Evolutionary conservation across 2,888 invertebrate species (phyloP), one percentile per base, ranked within the genome.

Genomic region (Arrhopalites spinosus): DNA sequence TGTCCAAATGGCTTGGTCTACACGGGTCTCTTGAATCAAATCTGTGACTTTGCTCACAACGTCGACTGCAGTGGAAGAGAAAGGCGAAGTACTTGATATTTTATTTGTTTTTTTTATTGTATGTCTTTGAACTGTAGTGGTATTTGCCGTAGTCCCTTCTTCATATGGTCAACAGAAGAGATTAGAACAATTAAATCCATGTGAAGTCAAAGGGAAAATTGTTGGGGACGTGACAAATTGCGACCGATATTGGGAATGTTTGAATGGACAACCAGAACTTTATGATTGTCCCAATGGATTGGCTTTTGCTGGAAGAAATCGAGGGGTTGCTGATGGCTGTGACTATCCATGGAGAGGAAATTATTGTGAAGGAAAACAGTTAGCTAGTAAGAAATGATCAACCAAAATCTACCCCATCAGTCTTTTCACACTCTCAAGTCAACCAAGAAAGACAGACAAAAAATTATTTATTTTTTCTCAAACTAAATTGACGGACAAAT

Each of bases 251-350:
- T 95, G 94, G 93, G 94, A 94, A 85, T 95, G 95, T 84, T 92
- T 93, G 78, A 91, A 89, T 82, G 93, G 92, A 0, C 92, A 93
- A 84, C 90, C 93, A 0, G 90, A 93, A 80, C 88, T 94, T 77
- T 94, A 94, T 85, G 94, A 94, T 87, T 95, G 95, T 84, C 95
- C 95, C 74, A 95, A 95, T 84, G 95, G 95, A 0, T 87, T 95
- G 81, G 95, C 95, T 64, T 95, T 92, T 86, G 93, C 94, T 23
- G 95, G 94, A 2, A 93, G 93, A 85, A 91, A 94, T 84, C 88
- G 93, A 64, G 94, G 94, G 3, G 93, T 94, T 11, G 93, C 94
- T 1, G 94, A 94, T 84, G 94, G 82, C 53, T 94, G 94, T 84
- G 94, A 95, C 86, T 94, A 94, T 84, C 94, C 94, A 0, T 94